A percentile compares a stretch with the other conserved stretches of the same genome.
phyloP scores from a whole-genome alignment of 2,888 invertebrate genomes.

The Tenthredo scrophulariae region DNA sequence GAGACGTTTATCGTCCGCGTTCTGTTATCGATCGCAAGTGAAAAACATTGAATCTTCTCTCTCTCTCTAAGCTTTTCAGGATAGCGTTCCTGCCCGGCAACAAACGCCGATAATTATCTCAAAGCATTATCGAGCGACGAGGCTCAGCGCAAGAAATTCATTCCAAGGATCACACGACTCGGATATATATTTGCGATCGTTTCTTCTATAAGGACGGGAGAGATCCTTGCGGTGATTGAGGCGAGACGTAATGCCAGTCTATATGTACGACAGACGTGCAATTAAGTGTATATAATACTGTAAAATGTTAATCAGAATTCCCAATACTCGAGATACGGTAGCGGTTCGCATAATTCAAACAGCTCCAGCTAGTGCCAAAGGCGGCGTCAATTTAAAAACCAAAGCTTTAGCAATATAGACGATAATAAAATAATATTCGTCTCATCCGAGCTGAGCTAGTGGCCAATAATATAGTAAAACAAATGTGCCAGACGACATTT shows the following conservation, averaged over 20 bases:
- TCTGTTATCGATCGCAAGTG: conserved; percentile 46
- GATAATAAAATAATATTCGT: conserved; percentile 69
- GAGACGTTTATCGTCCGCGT: conserved; percentile 50
- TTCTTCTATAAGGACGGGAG: no score
- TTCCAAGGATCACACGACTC: background rate
- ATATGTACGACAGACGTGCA: background rate
- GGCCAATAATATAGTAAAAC: conserved; percentile 75
- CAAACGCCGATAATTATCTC: conserved; percentile 4
- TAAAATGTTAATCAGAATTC: conserved; percentile 26
- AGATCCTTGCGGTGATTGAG: background rate
- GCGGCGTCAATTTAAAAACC: conserved; percentile 51
- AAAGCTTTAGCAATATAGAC: conserved; percentile 65
- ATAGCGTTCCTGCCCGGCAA: background rate
- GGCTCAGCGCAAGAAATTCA: background rate
- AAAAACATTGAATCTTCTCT: conserved; percentile 44
- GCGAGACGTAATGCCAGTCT: background rate
- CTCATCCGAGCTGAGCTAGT: conserved; percentile 60
- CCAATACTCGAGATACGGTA: conserved; percentile 13
- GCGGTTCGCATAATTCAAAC: conserved; percentile 32
- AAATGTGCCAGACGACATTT: conserved; percentile 78
- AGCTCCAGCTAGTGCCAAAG: conserved; percentile 45
- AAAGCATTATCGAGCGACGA: background rate
- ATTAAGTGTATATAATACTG: background rate
- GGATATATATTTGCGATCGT: no score
- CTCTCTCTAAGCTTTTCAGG: background rate